Conservation (phyloP, 2,113 vertebrate genomes). For the Peromyscus maniculatus region DNA sequence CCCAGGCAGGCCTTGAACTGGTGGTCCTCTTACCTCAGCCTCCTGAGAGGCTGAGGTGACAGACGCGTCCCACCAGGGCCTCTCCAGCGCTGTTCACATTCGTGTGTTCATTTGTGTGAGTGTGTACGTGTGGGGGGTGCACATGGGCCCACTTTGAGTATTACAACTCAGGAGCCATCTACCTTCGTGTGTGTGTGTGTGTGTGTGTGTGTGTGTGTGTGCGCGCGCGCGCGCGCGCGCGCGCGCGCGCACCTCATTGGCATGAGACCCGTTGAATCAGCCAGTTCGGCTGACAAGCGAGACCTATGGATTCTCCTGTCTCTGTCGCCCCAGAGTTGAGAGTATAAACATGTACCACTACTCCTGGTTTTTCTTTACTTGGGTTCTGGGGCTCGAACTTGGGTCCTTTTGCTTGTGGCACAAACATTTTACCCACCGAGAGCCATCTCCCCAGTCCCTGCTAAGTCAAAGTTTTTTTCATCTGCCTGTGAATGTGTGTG, state of each 20-base stretch:
- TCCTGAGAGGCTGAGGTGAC: not conserved
- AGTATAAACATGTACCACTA: not conserved
- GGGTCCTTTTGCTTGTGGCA: not conserved
- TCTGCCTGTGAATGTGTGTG: not conserved
- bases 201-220: no score
- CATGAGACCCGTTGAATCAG: not conserved
- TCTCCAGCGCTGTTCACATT: not conserved
- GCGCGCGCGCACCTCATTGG: not conserved
- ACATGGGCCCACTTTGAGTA: not conserved
- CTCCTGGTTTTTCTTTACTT: not conserved
- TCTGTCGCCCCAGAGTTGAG: not conserved
- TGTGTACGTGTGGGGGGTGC: accelerated
- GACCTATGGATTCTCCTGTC: not conserved
- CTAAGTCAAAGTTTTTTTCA: not conserved
- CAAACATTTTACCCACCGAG: not conserved
- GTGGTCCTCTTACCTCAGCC: no score
- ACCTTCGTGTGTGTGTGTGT: not conserved
- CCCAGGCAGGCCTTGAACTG: not conserved
- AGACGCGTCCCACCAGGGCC: not conserved
- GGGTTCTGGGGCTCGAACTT: not conserved
- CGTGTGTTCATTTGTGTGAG: not conserved
- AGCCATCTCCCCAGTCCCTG: not conserved
- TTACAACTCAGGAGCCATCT: not conserved
- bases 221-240: accelerated
- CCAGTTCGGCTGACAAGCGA: not conserved